phyloP scores from a whole-genome alignment of 2,113 vertebrate species.

The Halichoerus grypus region DNA sequence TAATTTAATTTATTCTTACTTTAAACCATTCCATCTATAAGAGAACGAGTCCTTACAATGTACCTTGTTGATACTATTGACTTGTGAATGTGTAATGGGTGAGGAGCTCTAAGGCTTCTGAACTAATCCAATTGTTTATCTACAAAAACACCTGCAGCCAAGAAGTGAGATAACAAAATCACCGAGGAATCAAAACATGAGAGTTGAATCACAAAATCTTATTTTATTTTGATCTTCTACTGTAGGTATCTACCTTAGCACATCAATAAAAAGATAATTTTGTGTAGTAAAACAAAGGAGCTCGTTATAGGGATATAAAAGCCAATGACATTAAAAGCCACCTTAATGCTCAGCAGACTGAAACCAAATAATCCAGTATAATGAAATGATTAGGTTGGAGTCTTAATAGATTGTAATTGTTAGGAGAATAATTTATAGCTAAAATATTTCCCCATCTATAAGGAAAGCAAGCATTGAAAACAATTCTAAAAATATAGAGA shows the following conservation, averaged over 20 bases:
- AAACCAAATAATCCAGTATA: constrained; percentile 66
- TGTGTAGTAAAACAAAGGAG: constrained; percentile 62
- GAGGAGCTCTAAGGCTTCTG: not conserved
- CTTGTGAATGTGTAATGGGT: constrained; percentile 6
- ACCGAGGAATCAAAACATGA: constrained; percentile 63
- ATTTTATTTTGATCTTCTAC: constrained; percentile 70
- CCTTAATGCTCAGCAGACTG: constrained; percentile 51
- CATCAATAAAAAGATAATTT: constrained; percentile 58
- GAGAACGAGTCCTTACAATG: not conserved
- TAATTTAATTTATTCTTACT: constrained; percentile 33
- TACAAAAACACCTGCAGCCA: constrained; percentile 61
- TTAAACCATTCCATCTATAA: not conserved
- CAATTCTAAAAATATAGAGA: constrained; percentile 3
- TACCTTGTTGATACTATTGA: not conserved
- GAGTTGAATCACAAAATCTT: constrained; percentile 66
- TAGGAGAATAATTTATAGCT: constrained; percentile 25
- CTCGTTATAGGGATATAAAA: constrained; percentile 66
- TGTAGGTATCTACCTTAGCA: constrained; percentile 25
- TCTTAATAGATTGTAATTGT: constrained; percentile 61
- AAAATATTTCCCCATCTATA: constrained; percentile 43
- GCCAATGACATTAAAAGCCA: constrained; percentile 53
- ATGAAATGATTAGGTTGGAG: constrained; percentile 54
- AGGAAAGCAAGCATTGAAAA: constrained; percentile 10
- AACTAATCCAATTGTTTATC: constrained; percentile 61
- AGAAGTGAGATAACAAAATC: constrained; percentile 61